phyloP scores from a whole-genome alignment of 2,113 vertebrate species.

The Alosa alosa region DNA sequence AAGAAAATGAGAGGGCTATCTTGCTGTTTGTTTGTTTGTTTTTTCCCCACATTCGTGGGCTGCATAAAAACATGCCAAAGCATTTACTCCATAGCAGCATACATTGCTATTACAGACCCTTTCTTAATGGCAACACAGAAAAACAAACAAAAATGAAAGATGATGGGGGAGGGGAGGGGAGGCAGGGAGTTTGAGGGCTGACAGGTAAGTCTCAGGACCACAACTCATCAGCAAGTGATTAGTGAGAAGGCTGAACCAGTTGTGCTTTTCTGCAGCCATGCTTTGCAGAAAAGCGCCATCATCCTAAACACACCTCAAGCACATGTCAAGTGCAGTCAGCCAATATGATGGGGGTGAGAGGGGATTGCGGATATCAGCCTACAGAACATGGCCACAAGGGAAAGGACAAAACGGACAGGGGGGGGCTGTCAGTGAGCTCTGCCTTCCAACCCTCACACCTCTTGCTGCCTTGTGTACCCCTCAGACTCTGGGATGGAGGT shows the following conservation, averaged over 20 bases:
- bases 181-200: constrained; percentile 13
- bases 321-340: constrained; percentile 6
- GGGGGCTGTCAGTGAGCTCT: constrained; percentile 12
- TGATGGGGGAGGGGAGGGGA: constrained; percentile 42
- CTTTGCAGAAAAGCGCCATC: constrained; percentile 41
- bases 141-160: constrained; percentile 29
- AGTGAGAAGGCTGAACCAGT: constrained; percentile 10
- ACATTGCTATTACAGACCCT: constrained; percentile 23
- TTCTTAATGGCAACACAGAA: constrained; percentile 25
- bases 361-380: background rate
- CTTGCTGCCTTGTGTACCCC: constrained; percentile 15
- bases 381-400: constrained; percentile 30
- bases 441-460: constrained; percentile 38
- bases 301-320: constrained; percentile 14
- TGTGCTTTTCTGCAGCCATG: constrained; percentile 36
- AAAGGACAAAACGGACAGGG: background rate
- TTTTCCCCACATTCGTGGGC: constrained; percentile 69
- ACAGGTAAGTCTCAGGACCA: constrained; percentile 1
- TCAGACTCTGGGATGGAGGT: constrained; percentile 21
- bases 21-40: constrained; percentile 39
- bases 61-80: constrained; percentile 60
- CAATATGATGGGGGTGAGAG: constrained; percentile 28
- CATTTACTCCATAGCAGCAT: constrained; percentile 40
- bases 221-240: constrained; percentile 7
- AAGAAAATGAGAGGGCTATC: constrained; percentile 57